Percentiles rank a stretch among this genome's conserved stretches.
Evolutionary conservation across 2,113 vertebrate genomes (phyloP).

Genomic region (Ceyx margarethae): DNA sequence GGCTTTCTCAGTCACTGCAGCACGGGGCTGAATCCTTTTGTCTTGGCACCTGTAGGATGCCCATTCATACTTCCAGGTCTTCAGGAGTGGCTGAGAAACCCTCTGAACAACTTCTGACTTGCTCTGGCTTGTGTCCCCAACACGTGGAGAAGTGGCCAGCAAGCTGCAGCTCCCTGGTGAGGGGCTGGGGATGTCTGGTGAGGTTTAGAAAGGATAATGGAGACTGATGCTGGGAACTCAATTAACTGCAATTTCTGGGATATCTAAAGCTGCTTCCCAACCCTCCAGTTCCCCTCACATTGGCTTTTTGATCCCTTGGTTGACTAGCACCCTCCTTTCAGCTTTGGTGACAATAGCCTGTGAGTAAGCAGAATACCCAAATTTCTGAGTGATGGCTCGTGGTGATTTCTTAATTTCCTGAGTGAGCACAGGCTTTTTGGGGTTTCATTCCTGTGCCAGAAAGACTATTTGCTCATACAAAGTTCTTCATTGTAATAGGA

Average conservation of each 20-base stretch:
- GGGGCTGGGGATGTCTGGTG: neutral
- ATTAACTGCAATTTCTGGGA: neutral
- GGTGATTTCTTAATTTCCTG: conserved; percentile 80
- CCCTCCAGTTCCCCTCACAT: neutral
- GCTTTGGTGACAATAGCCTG: conserved; percentile 70
- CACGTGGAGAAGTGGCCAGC: neutral
- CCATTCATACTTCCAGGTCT: neutral
- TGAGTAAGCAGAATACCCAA: conserved; percentile 69
- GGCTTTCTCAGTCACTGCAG: neutral
- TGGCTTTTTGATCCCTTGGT: neutral
- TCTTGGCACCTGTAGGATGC: neutral
- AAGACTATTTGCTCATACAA: conserved; percentile 36
- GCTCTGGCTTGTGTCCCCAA: neutral
- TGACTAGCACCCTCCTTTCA: conserved; percentile 43
- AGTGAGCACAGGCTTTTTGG: conserved; percentile 17
- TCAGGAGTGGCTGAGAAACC: neutral
- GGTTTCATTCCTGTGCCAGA: conserved; percentile 8
- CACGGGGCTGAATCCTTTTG: neutral
- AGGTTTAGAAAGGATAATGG: neutral
- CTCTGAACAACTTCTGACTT: neutral
- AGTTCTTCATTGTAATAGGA: conserved; percentile 51
- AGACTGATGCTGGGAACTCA: neutral
- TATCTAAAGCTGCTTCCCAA: neutral
- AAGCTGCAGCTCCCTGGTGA: neutral
- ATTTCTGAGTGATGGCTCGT: conserved; percentile 68